phyloP scores from a whole-genome alignment of 2,113 vertebrate species.

The Catharus bicknelli region DNA sequence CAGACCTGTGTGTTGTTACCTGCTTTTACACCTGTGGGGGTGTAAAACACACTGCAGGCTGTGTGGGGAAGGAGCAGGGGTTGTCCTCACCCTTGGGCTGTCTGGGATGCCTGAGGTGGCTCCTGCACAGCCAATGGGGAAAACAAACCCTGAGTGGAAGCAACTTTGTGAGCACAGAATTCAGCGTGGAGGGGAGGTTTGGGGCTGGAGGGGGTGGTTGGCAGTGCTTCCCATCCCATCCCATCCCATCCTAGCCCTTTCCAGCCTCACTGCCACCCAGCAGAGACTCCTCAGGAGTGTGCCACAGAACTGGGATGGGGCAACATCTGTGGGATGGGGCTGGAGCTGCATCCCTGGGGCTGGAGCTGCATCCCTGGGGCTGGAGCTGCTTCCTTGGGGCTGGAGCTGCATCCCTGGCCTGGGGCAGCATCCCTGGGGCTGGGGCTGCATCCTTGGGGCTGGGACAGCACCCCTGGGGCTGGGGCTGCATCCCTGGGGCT shows the following conservation, averaged over 20 bases:
- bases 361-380: not conserved
- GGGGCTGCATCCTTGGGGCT: not conserved
- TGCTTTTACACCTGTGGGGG: not conserved
- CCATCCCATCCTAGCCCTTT: not conserved
- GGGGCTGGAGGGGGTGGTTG: not conserved
- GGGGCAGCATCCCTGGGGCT: not conserved
- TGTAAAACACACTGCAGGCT: not conserved
- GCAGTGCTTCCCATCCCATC: not conserved
- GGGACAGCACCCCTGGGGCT: too few relatives aligned
- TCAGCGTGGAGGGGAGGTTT: not conserved
- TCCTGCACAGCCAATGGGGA: not conserved
- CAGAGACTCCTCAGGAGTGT: rapidly evolving
- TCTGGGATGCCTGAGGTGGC: rapidly evolving
- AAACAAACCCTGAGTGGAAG: not conserved
- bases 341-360: not conserved
- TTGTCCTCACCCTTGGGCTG: not conserved
- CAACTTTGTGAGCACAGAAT: not conserved
- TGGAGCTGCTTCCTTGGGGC: too few relatives aligned
- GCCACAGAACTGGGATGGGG: not conserved
- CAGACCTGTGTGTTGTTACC: not conserved
- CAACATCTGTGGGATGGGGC: not conserved
- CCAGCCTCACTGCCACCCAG: not conserved
- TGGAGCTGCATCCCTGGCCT: not conserved
- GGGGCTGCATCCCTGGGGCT: too few relatives aligned
- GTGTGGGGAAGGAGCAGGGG: not conserved